Evolutionary conservation across 2,888 invertebrate genomes (phyloP).

Genomic region (Neoitamus cyanurus): DNA sequence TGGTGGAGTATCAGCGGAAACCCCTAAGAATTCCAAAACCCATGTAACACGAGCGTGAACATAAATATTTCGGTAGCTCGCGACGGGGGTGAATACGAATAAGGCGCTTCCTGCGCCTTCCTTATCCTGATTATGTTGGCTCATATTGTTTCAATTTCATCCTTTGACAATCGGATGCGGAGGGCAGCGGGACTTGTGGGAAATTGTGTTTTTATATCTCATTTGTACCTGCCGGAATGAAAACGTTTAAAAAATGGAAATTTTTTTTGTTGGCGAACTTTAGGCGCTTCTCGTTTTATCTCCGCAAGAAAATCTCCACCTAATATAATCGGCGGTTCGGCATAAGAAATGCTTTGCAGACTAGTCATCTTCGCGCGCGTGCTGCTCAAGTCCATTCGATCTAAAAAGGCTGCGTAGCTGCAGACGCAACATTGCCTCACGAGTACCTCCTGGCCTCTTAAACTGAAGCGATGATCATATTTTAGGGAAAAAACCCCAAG

Average conservation of each 20-base stretch:
- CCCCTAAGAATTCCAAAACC: not conserved
- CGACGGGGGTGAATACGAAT: not conserved
- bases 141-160: not conserved
- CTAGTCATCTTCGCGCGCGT: not conserved
- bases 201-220: not conserved
- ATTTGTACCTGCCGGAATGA: not conserved
- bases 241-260: not conserved
- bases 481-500: no score
- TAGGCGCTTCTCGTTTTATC: not conserved
- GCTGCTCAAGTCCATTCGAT: no score
- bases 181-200: not conserved
- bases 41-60: not conserved
- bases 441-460: no score
- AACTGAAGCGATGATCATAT: no score
- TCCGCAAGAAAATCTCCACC: not conserved
- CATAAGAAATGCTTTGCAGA: not conserved
- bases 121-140: not conserved
- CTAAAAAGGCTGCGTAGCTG: no score
- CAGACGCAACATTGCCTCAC: no score
- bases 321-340: not conserved
- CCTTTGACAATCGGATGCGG: not conserved
- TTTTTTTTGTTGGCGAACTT: not conserved
- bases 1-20: not conserved
- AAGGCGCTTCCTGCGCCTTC: not conserved
- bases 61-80: not conserved